Percentiles rank a stretch among this genome's conserved stretches.
Evolutionary conservation across 2,113 vertebrate species (phyloP).

Genomic region (Anser cygnoides): DNA sequence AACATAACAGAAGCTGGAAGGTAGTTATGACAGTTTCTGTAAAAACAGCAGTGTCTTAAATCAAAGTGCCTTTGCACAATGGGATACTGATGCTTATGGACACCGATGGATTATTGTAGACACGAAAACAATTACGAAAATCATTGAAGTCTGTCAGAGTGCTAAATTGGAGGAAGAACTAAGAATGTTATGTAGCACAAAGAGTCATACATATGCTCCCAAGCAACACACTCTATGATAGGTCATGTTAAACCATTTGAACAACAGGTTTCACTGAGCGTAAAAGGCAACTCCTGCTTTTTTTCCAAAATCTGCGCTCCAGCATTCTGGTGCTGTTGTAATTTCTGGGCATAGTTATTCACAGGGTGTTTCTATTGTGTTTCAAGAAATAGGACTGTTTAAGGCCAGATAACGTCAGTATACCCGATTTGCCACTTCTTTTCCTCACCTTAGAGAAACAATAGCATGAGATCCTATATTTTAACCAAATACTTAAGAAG

Average conservation of each 20-base stretch:
- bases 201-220: background rate
- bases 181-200: fast-evolving
- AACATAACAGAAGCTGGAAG: background rate
- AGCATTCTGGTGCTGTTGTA: background rate
- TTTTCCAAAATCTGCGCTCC: background rate
- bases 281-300: background rate
- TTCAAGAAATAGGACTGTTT: background rate
- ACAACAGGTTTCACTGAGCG: background rate
- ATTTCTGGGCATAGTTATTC: background rate
- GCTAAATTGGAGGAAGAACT: background rate
- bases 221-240: fast-evolving
- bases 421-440: background rate
- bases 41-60: background rate
- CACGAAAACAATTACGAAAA: background rate
- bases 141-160: background rate
- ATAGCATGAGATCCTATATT: background rate
- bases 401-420: background rate
- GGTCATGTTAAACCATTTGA: background rate
- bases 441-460: background rate
- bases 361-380: background rate
- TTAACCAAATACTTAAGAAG: background rate
- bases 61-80: background rate
- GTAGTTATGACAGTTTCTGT: background rate
- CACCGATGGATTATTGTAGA: background rate
- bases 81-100: background rate